Evolutionary conservation across 2,113 vertebrate genomes (phyloP), one percentile per base, ranked within the genome.

Genomic region (Gobius niger): DNA sequence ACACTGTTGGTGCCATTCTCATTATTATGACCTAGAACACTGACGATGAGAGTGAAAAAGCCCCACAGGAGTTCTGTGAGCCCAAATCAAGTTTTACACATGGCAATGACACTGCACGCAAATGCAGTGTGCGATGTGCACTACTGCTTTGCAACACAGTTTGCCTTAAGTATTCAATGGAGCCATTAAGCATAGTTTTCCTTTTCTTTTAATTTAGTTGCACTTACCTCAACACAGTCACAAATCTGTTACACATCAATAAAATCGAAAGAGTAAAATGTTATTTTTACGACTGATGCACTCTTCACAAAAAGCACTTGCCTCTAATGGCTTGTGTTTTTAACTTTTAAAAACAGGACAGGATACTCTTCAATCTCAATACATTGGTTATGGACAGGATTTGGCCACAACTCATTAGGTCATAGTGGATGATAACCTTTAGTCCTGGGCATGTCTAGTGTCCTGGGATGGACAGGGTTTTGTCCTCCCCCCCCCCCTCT

Each of bases 1-100:
- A 89, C 85, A 64, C 40, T 56, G 73, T 78, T 80, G 78, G 82
- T 78, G 78, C 78, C 60, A 41, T 68, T 52, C 80, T 85, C 73
- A 75, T 69, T 72, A 62, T 75, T 67, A 54, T 86, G 87, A 83
- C 88, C 88, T 87, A 88, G 67, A 85, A 68, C 42, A 9, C 47
- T 62, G 49, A 15, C 57, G 61, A 80, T 64, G 71, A 63, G 72
- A 65, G 40, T 66, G 44, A 62, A 59, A 67, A 24, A 69, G 47
- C 15, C 47, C 13, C 14, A 68, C 44, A 68, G 59, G n/a, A 68
- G 14, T 10, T 12, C 12, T 75, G 72, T 61, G 19, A 6, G 24
- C 46, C 12, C 9, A 67, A 9, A 60, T 42, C 7, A 57, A 57
- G 44, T 46, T 46, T 46, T 46, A 14, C 11, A 14, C 5, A 50